Conservation (phyloP, 1,140 invertebrate genomes). For the Caenorhabditis elegans region DNA sequence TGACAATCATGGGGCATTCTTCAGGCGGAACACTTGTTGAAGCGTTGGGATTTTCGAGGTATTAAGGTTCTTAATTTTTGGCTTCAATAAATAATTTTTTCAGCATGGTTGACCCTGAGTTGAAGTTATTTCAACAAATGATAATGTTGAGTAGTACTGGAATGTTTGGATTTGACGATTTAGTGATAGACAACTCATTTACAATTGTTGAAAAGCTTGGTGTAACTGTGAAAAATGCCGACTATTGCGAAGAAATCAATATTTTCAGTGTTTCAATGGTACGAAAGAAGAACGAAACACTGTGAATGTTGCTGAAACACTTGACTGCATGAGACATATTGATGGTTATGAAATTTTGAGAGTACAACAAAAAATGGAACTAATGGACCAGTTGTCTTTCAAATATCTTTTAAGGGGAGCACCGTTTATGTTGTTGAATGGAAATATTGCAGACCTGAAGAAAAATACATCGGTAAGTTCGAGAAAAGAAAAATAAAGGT, state of each 20-base stretch:
- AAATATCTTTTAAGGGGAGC: neutral
- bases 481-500: no score
- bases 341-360: neutral
- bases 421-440: neutral
- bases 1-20: neutral
- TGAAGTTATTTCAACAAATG: neutral
- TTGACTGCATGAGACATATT: neutral
- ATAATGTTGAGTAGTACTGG: neutral
- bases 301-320: neutral
- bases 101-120: neutral
- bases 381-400: no score
- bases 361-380: neutral
- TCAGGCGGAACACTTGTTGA: neutral
- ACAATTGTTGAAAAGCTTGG: neutral
- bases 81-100: neutral
- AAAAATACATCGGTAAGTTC: neutral
- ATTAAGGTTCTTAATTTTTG: no score
- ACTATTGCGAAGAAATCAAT: no score
- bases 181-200: neutral
- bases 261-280: neutral
- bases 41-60: neutral
- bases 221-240: no score
- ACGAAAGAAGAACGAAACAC: neutral
- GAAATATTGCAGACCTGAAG: neutral
- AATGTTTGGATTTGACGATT: neutral